Evolutionary conservation across 2,888 invertebrate genomes (phyloP).

Genomic region (Rosalia funebris): DNA sequence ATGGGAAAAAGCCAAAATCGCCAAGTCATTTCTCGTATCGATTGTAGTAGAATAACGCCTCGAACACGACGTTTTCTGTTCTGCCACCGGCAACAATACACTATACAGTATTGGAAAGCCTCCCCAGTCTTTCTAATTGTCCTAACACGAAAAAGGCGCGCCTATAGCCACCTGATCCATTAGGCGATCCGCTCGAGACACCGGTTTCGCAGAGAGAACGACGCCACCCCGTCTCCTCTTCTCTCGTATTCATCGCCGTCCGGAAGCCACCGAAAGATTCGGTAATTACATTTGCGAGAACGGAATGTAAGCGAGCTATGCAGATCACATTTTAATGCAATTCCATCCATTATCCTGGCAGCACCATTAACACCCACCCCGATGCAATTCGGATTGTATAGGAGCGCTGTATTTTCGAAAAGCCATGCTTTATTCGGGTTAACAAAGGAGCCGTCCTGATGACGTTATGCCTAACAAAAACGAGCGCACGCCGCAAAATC

Average conservation of each 20-base stretch:
- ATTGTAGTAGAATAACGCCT: slow-evolving; percentile 17
- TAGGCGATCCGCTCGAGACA: slow-evolving; percentile 46
- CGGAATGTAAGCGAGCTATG: slow-evolving; percentile 63
- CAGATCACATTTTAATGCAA: slow-evolving; percentile 68
- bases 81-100: slow-evolving; percentile 24
- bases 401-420: slow-evolving; percentile 58
- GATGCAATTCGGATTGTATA: slow-evolving; percentile 65
- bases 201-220: slow-evolving; percentile 29
- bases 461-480: slow-evolving; percentile 56
- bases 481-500: slow-evolving; percentile 45
- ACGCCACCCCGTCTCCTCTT: slow-evolving; percentile 34
- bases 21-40: slow-evolving; percentile 23
- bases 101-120: slow-evolving; percentile 10
- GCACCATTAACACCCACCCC: slow-evolving; percentile 64
- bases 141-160: slow-evolving; percentile 58
- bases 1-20: slow-evolving; percentile 2
- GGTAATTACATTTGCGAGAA: slow-evolving; percentile 60
- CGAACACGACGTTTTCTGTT: slow-evolving; percentile 22
- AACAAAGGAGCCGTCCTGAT: slow-evolving; percentile 60
- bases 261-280: slow-evolving; percentile 59
- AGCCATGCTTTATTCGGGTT: slow-evolving; percentile 61
- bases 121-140: slow-evolving; percentile 54
- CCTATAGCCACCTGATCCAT: slow-evolving; percentile 58
- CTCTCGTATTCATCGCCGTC: slow-evolving; percentile 26
- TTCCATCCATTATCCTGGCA: slow-evolving; percentile 67